Percentiles rank a stretch among this genome's conserved stretches.
Evolutionary conservation across 2,888 invertebrate species (phyloP).

Genomic region (Euplagia quadripunctaria): DNA sequence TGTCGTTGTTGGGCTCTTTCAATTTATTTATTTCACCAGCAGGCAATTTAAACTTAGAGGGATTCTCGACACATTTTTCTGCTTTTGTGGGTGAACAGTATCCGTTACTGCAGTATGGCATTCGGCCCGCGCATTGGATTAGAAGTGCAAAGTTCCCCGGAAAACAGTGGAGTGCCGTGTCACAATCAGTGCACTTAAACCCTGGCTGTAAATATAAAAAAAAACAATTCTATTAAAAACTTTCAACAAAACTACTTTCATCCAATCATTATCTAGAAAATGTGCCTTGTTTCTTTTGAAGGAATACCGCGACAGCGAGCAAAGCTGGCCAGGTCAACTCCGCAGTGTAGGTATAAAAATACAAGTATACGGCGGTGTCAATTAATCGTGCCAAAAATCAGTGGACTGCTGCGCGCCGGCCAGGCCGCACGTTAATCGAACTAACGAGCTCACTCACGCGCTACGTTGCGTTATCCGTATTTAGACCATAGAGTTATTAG

Average conservation of each 20-base stretch:
- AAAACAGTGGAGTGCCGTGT: slow-evolving; percentile 57
- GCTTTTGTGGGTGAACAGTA: slow-evolving; percentile 52
- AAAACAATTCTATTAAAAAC: background rate
- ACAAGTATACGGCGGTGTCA: too few relatives aligned
- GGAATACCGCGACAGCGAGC: background rate
- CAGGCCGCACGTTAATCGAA: too few relatives aligned
- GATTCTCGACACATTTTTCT: slow-evolving; percentile 43
- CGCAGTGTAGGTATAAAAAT: too few relatives aligned
- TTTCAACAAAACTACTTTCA: background rate
- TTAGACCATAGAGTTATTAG: too few relatives aligned
- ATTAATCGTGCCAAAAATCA: too few relatives aligned
- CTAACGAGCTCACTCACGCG: too few relatives aligned
- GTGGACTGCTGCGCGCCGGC: too few relatives aligned
- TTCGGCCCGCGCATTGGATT: slow-evolving; percentile 54
- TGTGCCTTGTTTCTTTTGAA: background rate
- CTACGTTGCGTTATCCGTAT: too few relatives aligned
- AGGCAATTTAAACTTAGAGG: slow-evolving; percentile 6
- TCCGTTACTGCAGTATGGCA: slow-evolving; percentile 57
- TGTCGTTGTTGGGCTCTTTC: background rate
- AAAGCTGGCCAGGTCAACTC: too few relatives aligned
- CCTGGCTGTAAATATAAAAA: slow-evolving; percentile 48
- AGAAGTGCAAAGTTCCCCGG: slow-evolving; percentile 53
- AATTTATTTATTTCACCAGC: background rate
- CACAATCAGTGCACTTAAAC: slow-evolving; percentile 55
- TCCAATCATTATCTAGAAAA: background rate